Evolutionary conservation across 2,797 vertebrate species (phyloP), one percentile per base, ranked within the genome.

Genomic region (Spheniscus humboldti): DNA sequence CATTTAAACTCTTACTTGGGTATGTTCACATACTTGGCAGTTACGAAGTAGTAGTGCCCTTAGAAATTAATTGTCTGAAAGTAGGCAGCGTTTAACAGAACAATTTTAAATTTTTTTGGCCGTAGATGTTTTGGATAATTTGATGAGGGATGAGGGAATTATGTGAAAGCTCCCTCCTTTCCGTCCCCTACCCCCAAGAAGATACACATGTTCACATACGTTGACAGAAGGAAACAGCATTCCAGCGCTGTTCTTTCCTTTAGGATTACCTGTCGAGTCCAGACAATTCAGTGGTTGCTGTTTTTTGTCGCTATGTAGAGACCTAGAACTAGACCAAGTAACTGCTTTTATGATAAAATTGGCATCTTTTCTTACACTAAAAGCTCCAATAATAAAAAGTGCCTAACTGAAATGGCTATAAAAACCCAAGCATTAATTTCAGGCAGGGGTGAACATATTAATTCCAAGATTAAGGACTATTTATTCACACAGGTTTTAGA

Each of bases 371-470:
- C 25, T 59, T 90, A 19, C 3, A 45, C 8, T 72, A 27, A 68
- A 94, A 64, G 47, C 33, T 92, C 9, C 55, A 90, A 1, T 93
- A 83, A 92, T 72, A 76, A 95, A 84, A 95, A 28, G 53, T 35
- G 10, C 56, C 24, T 88, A 66, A 60, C 14, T 81, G 45, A 73
- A 83, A 81, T 35, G 33, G 27, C 80, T 87, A 3, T 86, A 94
- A 94, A 96, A 95, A 20, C 53, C 7, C 28, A 85, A 71, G 22
- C 53, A 15, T 95, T 96, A 75, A 74, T 89, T 96, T 88, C 75
- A 80, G 73, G 53, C 35, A 73, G 48, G 47, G 92, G 75, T 68
- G 59, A 81, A 52, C 37, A 23, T 23, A 47, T 59, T 86, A 94
- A 92, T 93, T 91, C 60, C 28, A 78, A 88, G 75, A 81, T 53